These are phyloP conservation scores for Athrips mouffetella DNA, from an alignment of 2,888 invertebrate genomes.

Conservation along the genomic window DNA sequence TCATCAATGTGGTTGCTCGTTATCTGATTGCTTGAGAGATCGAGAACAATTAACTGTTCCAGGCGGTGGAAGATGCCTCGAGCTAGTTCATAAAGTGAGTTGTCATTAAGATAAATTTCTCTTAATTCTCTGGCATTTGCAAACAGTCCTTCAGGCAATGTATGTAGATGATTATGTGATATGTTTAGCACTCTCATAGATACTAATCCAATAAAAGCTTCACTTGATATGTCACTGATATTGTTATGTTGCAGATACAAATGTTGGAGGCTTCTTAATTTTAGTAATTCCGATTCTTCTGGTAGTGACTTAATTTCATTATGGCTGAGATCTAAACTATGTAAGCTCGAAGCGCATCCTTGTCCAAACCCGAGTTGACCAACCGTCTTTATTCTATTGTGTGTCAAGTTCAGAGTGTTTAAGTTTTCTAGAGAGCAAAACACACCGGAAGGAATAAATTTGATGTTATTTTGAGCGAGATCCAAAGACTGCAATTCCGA, in stretches of 20 bases:
- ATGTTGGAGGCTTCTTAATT: conserved; percentile 87
- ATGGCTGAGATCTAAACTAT: conserved; percentile 87
- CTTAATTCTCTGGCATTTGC: conserved; percentile 88
- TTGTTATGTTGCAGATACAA: conserved; percentile 90
- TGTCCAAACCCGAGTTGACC: conserved; percentile 85
- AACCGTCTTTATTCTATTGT: conserved; percentile 88
- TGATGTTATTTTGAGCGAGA: conserved; percentile 90
- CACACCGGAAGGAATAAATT: conserved; percentile 86
- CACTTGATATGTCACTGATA: conserved; percentile 86
- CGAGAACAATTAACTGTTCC: conserved; percentile 89
- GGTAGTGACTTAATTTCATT: conserved; percentile 86
- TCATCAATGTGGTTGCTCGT: conserved; percentile 91
- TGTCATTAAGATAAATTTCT: conserved; percentile 90
- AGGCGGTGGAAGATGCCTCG: conserved; percentile 90
- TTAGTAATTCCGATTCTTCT: conserved; percentile 86
- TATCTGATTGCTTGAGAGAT: conserved; percentile 90
- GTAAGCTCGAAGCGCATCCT: conserved; percentile 83
- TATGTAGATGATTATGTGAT: conserved; percentile 89
- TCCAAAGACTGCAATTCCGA: conserved; percentile 88
- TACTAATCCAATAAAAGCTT: conserved; percentile 87
- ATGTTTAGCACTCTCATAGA: conserved; percentile 90
- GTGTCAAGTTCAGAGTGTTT: conserved; percentile 89
- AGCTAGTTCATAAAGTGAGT: conserved; percentile 89
- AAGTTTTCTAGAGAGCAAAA: conserved; percentile 89
- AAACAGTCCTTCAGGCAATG: conserved; percentile 89